Evolutionary conservation across 2,888 invertebrate genomes (phyloP).

Genomic region (Iphiclides podalirius): DNA sequence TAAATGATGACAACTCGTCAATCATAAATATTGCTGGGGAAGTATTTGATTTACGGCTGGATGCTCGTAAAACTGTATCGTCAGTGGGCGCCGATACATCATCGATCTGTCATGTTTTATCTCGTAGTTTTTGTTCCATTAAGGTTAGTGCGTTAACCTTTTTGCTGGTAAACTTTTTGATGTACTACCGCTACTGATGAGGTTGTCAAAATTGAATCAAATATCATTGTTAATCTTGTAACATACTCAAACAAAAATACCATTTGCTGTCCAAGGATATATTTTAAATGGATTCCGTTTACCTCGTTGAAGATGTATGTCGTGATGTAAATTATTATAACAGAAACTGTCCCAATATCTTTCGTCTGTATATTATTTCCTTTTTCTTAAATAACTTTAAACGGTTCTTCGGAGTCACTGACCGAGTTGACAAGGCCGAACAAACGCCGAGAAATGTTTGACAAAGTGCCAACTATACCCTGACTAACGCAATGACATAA

Average conservation of each 20-base stretch:
- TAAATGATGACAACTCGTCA: slow-evolving; percentile 11
- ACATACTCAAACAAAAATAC: too few species aligned
- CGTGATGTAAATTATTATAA: too few species aligned
- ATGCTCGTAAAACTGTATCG: slow-evolving; percentile 46
- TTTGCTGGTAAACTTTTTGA: slow-evolving; percentile 35
- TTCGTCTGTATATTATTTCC: slow-evolving; percentile 7
- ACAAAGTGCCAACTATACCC: slow-evolving; percentile 59
- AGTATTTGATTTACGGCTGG: slow-evolving; percentile 40
- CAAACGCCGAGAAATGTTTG: slow-evolving; percentile 66
- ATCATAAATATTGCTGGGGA: slow-evolving; percentile 12
- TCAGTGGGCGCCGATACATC: slow-evolving; percentile 57
- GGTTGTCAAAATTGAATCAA: background rate
- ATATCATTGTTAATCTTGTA: too few species aligned
- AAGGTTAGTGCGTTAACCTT: slow-evolving; percentile 59
- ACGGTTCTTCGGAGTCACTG: slow-evolving; percentile 34
- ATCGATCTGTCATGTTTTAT: slow-evolving; percentile 63
- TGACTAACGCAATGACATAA: slow-evolving; percentile 9
- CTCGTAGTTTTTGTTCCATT: slow-evolving; percentile 58
- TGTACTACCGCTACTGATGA: slow-evolving; percentile 6
- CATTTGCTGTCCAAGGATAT: too few species aligned
- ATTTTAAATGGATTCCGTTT: too few species aligned
- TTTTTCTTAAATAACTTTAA: slow-evolving; percentile 31
- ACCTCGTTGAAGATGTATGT: too few species aligned
- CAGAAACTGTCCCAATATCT: too few species aligned
- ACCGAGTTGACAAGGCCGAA: slow-evolving; percentile 59